A percentile compares a stretch with the other conserved stretches of the same genome.
Evolutionary conservation across 2,888 invertebrate species (phyloP).

Genomic region (Drosophila picticornis): DNA sequence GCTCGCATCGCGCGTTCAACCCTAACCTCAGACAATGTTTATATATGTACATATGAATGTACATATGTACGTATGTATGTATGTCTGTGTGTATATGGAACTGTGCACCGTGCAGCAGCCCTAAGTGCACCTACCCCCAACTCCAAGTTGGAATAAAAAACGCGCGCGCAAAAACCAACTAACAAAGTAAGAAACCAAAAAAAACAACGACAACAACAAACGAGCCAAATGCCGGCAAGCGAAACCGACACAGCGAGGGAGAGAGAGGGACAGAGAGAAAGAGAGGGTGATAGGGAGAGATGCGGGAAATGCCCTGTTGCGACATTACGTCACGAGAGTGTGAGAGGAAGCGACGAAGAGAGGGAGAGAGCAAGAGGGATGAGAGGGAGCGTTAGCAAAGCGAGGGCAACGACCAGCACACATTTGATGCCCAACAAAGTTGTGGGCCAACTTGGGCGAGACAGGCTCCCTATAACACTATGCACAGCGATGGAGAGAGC

Average conservation of each 20-base stretch:
- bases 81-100: not conserved
- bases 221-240: constrained; percentile 24
- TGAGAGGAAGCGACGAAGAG: constrained; percentile 2
- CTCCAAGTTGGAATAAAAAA: constrained; percentile 33
- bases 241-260: not conserved
- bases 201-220: constrained; percentile 25
- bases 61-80: not conserved
- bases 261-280: not conserved
- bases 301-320: constrained; percentile 67
- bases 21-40: constrained; percentile 83
- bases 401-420: constrained; percentile 82
- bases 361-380: constrained; percentile 2
- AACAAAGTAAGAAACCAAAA: constrained; percentile 12
- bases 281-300: constrained; percentile 11
- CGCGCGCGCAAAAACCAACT: constrained; percentile 46
- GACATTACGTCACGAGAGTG: constrained; percentile 64
- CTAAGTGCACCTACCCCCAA: constrained; percentile 38
- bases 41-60: constrained; percentile 32
- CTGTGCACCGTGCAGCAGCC: constrained; percentile 56
- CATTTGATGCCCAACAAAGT: constrained; percentile 66
- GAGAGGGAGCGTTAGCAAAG: constrained; percentile 5
- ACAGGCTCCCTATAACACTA: not conserved
- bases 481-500: not conserved
- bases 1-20: constrained; percentile 67
- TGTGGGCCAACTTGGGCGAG: constrained; percentile 27